Evolutionary conservation across 2,888 invertebrate genomes (phyloP), one percentile per base, ranked within the genome.

Genomic region (Himalopsyche kuldschensis): DNA sequence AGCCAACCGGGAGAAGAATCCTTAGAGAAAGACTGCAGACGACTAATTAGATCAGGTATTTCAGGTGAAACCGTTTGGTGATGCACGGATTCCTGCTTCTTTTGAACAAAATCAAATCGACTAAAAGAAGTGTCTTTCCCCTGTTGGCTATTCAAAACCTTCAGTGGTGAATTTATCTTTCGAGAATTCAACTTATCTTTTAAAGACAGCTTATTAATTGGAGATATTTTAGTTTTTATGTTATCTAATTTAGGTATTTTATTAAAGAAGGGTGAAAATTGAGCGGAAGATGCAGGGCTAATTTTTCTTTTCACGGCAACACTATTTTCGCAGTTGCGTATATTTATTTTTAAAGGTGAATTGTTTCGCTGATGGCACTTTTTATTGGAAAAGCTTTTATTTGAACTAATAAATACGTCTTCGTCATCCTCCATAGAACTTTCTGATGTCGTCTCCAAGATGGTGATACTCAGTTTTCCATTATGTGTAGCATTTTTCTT

Each of bases 231-330:
- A 3, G 6, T 27, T 75, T 75, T 8, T 31, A 27, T 27, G 32
- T 55, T 55, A 41, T 76, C 32, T 31, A 46, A 75, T 11, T 75
- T 91, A 84, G 79, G 89, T 86, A 88, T 89, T 86, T 91, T 91
- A 86, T 87, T 89, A 83, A 91, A 92, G 87, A 89, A 91, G 20
- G 91, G 91, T 0, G 91, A 91, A 30, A 88, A 88, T 77, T 87
- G 88, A 80, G 88, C 80, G 0, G 84, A 87, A 31, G 88, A 82
- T 5, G 8, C 55, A 1, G 55, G 55, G 17, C 55, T 88, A 1
- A 87, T 84, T 78, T 88, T 91, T 86, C 91, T 88, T 87, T 90
- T 89, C 81, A 30, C 47, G 32, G 69, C 5, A 30, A 30, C 3
- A 41, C n/a, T 41, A 20, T 41, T 46, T 78, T 32, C 78, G 78